These are phyloP conservation scores for Remorina albescens DNA, from an alignment of 2,797 vertebrate genomes.

Conservation along the genomic window DNA sequence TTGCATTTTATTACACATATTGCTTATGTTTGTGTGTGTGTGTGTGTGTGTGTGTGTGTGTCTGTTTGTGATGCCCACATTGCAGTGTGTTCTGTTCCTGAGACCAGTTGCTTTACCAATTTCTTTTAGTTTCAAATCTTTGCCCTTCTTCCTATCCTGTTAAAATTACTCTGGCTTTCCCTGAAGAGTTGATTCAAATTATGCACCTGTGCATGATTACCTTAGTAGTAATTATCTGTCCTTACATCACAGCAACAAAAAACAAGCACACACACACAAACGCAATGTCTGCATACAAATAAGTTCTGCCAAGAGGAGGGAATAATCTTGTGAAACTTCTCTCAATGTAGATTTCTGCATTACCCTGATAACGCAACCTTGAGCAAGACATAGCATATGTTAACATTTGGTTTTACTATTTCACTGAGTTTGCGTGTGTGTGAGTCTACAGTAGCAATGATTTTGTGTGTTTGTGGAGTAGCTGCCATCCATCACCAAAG, in stretches of 20 bases:
- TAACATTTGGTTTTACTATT: constrained; percentile 66
- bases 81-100: background rate
- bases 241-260: constrained; percentile 5
- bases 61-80: constrained; percentile 11
- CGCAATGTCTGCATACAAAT: constrained; percentile 19
- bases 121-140: background rate
- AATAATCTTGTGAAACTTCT: constrained; percentile 27
- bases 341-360: constrained; percentile 72
- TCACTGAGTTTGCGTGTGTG: constrained; percentile 42
- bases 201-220: background rate
- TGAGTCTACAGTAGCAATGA: constrained; percentile 23
- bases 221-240: background rate
- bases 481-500: constrained; percentile 63
- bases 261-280: background rate
- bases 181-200: constrained; percentile 2
- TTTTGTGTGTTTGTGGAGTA: constrained; percentile 35
- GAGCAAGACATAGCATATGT: constrained; percentile 66
- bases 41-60: constrained; percentile 1
- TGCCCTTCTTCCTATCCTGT: background rate
- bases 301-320: constrained; percentile 20
- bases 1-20: background rate
- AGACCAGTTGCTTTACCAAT: constrained; percentile 1
- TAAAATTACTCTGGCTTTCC: background rate
- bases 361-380: constrained; percentile 72
- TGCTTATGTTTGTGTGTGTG: constrained; percentile 12